A percentile compares a stretch with the other conserved stretches of the same genome.
phyloP scores from a whole-genome alignment of 2,113 vertebrate genomes.

The Phyllostomus discolor region DNA sequence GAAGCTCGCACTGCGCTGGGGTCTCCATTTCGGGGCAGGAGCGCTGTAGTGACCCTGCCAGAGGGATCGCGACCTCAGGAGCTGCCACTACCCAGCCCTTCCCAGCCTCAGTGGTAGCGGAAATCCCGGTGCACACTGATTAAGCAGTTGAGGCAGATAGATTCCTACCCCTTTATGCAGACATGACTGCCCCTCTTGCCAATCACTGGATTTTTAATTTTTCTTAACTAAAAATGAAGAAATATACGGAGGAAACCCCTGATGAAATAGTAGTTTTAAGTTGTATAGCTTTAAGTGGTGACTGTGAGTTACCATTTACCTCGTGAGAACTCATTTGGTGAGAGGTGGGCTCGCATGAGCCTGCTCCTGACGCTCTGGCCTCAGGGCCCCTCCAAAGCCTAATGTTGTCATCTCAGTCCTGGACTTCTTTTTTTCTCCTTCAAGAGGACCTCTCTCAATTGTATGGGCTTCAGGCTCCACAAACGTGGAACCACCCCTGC shows the following conservation, averaged over 20 bases:
- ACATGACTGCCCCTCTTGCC: background rate
- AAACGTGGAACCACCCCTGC: background rate
- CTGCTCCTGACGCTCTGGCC: background rate
- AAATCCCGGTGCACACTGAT: background rate
- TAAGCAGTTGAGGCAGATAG: background rate
- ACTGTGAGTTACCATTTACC: background rate
- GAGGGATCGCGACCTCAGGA: background rate
- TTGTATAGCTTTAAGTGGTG: background rate
- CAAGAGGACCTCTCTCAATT: background rate
- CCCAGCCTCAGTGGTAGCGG: background rate
- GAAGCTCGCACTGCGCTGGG: slow-evolving; percentile 59
- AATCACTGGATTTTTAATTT: background rate
- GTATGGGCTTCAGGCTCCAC: background rate
- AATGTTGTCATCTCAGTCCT: background rate
- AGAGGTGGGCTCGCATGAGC: background rate
- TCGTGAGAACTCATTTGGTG: background rate
- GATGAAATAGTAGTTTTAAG: background rate
- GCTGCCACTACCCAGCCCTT: background rate
- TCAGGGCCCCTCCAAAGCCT: background rate
- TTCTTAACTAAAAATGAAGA: background rate
- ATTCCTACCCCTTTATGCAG: background rate
- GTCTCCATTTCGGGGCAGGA: background rate
- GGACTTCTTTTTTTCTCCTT: too few relatives aligned
- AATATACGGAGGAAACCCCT: background rate
- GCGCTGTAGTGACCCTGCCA: slow-evolving; percentile 32